These are phyloP conservation scores for Adrianichthys oophorus DNA, from an alignment of 2,797 vertebrate genomes.

Conservation along the genomic window DNA sequence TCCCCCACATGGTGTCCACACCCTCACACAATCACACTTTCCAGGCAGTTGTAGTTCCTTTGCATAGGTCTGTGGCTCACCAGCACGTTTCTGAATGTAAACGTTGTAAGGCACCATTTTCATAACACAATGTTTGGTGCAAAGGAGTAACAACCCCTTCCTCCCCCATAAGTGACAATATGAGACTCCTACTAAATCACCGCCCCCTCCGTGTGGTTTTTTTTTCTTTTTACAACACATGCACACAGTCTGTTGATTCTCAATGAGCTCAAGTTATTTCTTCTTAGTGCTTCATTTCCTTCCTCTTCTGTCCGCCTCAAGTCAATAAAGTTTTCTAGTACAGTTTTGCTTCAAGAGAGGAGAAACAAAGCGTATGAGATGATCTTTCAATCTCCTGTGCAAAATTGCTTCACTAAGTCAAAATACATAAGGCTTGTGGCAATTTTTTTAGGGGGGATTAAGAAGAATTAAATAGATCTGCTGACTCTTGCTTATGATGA, in stretches of 20 bases:
- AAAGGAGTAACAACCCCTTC: constrained; percentile 55
- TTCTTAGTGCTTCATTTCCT: constrained; percentile 68
- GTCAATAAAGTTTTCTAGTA: constrained; percentile 23
- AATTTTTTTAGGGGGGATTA: constrained; percentile 70
- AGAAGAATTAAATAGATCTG: constrained; percentile 72
- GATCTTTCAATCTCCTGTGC: constrained; percentile 76
- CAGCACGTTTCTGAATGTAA: constrained; percentile 71
- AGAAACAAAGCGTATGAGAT: constrained; percentile 56
- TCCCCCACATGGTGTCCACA: constrained; percentile 23
- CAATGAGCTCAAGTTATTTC: constrained; percentile 45
- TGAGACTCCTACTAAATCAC: constrained; percentile 37
- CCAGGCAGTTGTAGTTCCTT: constrained; percentile 81
- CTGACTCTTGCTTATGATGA: constrained; percentile 63
- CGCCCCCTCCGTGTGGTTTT: constrained; percentile 27
- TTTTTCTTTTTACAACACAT: constrained; percentile 57
- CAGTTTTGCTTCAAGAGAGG: constrained; percentile 26
- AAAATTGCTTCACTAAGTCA: constrained; percentile 88
- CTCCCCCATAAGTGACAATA: background rate
- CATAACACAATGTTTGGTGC: constrained; percentile 72
- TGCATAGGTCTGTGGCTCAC: constrained; percentile 66
- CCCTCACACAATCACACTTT: constrained; percentile 51
- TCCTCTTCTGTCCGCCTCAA: constrained; percentile 40
- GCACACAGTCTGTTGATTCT: constrained; percentile 53
- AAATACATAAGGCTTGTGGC: constrained; percentile 86
- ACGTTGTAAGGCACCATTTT: constrained; percentile 85